phyloP scores from a whole-genome alignment of 1,140 invertebrate genomes.

The Druon quercuslanigerum region DNA sequence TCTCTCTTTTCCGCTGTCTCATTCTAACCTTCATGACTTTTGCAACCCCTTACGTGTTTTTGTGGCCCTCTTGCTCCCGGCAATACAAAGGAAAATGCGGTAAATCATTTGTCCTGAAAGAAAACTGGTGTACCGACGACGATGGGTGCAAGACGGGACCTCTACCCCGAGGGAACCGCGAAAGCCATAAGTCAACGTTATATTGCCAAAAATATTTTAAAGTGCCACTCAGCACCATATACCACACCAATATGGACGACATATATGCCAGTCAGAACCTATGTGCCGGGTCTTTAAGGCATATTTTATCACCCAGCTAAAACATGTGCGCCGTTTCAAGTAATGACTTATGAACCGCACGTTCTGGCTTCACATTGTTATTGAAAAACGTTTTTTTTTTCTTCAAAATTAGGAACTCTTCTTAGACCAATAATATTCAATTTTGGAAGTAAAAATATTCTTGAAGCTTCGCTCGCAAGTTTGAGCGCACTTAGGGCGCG shows the following conservation, averaged over 20 bases:
- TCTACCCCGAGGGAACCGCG: constrained; percentile 53
- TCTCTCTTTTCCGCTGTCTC: constrained; percentile 44
- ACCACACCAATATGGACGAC: constrained; percentile 33
- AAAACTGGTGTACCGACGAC: constrained; percentile 55
- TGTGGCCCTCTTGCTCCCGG: constrained; percentile 60
- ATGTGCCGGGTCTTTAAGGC: constrained; percentile 36
- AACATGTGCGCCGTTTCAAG: constrained; percentile 44
- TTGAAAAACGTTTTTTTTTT: too few species aligned
- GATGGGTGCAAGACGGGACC: constrained; percentile 33
- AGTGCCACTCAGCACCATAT: constrained; percentile 65
- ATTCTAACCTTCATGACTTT: constrained; percentile 42
- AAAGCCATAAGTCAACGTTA: constrained; percentile 73
- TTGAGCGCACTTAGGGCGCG: too few species aligned
- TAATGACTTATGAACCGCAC: too few species aligned
- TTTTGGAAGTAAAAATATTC: too few species aligned
- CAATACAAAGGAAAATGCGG: constrained; percentile 62
- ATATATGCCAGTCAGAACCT: constrained; percentile 29
- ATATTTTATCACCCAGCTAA: constrained; percentile 64
- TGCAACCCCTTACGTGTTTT: constrained; percentile 69
- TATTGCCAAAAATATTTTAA: constrained; percentile 76
- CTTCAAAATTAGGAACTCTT: too few species aligned
- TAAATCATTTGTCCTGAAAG: constrained; percentile 75
- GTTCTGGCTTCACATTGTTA: too few species aligned
- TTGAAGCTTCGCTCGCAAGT: too few species aligned
- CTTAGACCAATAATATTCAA: too few species aligned